A percentile compares a stretch with the other conserved stretches of the same genome.
These are phyloP conservation scores for Apis mellifera DNA, from an alignment of 1,140 invertebrate species.

Conservation along the genomic window Amel_HAv3.1 CM009940.2:7935501-7936000, in stretches of 20 bases:
- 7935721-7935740: slow-evolving; percentile 55
- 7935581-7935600: slow-evolving; percentile 80
- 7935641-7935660: slow-evolving; percentile 45
- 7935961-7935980: no score
- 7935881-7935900: no score
- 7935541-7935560: slow-evolving; percentile 60
- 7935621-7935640: slow-evolving; percentile 25
- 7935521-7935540: slow-evolving; percentile 47
- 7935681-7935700: slow-evolving; percentile 80
- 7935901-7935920: no score
- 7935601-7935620: slow-evolving; percentile 70
- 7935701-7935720: slow-evolving; percentile 69
- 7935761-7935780: slow-evolving; percentile 60
- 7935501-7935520: slow-evolving; percentile 48
- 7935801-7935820: background rate
- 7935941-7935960: no score
- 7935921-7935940: no score
- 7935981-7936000: no score
- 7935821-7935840: background rate
- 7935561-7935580: slow-evolving; percentile 81
- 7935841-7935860: no score
- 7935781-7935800: slow-evolving; percentile 17
- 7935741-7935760: slow-evolving; percentile 64
- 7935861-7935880: no score
- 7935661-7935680: slow-evolving; percentile 71